A percentile compares a stretch with the other conserved stretches of the same genome.
phyloP scores from a whole-genome alignment of 2,888 invertebrate genomes.

The Torymus aiolomorphi region DNA sequence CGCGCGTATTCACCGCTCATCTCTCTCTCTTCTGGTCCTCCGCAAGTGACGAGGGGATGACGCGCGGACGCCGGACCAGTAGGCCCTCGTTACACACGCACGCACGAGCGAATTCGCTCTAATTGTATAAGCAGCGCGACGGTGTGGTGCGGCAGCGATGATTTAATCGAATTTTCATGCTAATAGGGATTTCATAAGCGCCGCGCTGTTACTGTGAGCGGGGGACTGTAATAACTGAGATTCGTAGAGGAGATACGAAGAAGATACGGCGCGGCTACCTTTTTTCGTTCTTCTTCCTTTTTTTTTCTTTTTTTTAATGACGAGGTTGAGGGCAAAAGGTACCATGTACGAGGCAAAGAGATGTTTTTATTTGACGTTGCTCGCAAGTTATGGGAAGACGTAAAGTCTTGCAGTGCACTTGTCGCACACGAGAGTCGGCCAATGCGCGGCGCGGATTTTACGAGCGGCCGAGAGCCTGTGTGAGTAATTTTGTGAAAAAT shows the following conservation, averaged over 20 bases:
- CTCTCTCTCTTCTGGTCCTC: constrained; percentile 1
- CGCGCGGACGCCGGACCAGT: too few species aligned
- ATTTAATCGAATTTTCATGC: constrained; percentile 50
- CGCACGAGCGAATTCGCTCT: constrained; percentile 8
- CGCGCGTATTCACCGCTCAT: not conserved
- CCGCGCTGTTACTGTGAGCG: not conserved
- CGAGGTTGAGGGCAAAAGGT: constrained; percentile 17
- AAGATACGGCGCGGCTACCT: not conserved
- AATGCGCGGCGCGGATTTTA: constrained; percentile 17
- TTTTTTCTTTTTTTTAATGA: not conserved
- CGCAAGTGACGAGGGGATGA: not conserved
- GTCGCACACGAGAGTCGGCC: not conserved
- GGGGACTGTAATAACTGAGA: not conserved
- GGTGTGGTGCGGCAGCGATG: constrained; percentile 7
- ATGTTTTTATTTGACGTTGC: not conserved
- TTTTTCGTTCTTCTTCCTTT: not conserved
- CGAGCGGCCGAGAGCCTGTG: not conserved
- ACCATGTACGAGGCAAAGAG: not conserved
- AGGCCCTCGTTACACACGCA: not conserved
- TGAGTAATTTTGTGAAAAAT: not conserved
- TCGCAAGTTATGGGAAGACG: constrained; percentile 13
- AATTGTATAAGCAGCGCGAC: constrained; percentile 23
- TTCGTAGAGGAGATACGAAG: not conserved
- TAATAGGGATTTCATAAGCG: constrained; percentile 41
- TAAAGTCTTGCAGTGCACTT: constrained; percentile 26